phyloP scores from a whole-genome alignment of 2,113 vertebrate species.

The Oreotrochilus melanogaster region DNA sequence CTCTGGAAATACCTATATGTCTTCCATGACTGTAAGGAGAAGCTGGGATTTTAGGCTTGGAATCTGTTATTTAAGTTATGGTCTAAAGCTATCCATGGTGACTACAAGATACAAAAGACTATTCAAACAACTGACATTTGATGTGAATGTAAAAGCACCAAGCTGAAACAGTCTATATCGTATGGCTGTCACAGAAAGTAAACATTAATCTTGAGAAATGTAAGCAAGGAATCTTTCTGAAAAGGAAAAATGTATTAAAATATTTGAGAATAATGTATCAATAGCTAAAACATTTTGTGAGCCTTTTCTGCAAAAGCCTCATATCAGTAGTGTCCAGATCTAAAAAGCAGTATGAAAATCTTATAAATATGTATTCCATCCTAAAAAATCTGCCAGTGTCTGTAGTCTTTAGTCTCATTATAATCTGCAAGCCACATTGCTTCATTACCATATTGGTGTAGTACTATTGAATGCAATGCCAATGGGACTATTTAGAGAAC shows the following conservation, averaged over 20 bases:
- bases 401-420: background rate
- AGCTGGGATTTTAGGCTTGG: background rate
- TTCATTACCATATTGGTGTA: background rate
- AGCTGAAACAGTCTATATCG: background rate
- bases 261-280: background rate
- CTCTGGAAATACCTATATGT: background rate
- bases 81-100: background rate
- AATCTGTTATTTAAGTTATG: background rate
- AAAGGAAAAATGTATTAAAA: background rate
- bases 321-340: background rate
- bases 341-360: constrained; percentile 13
- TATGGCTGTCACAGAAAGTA: background rate
- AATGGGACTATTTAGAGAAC: background rate
- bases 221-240: background rate
- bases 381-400: background rate
- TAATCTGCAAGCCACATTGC: background rate
- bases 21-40: background rate
- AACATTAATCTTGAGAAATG: background rate
- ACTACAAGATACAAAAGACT: background rate
- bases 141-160: background rate
- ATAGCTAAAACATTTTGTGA: background rate
- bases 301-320: background rate
- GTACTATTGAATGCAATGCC: background rate
- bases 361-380: background rate
- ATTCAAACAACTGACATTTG: background rate